Percentiles rank a stretch among this genome's conserved stretches.
Evolutionary conservation across 2,888 invertebrate species (phyloP).

Genomic region (Carcina quercana): DNA sequence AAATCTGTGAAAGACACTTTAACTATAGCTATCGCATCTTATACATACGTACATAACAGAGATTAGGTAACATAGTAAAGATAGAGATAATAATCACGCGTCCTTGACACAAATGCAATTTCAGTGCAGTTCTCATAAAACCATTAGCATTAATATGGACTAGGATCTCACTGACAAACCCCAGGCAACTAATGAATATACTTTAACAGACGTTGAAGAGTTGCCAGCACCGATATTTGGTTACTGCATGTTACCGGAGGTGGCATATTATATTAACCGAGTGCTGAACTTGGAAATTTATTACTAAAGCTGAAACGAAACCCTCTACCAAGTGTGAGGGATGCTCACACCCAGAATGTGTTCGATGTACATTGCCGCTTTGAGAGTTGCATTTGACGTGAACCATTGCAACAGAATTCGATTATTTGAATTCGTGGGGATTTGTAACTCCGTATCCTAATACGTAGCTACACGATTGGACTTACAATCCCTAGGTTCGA

Average conservation of each 20-base stretch:
- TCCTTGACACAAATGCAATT: not conserved
- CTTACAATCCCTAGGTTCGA: too few relatives aligned
- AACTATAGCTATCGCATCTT: too few relatives aligned
- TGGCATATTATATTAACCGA: slow-evolving; percentile 55
- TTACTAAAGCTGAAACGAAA: slow-evolving; percentile 36
- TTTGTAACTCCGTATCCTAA: too few relatives aligned
- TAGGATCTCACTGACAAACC: slow-evolving; percentile 17
- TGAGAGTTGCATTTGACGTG: too few relatives aligned
- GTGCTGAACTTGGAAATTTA: slow-evolving; percentile 52
- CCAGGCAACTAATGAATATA: slow-evolving; percentile 38
- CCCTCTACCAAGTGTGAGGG: not conserved
- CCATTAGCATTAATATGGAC: not conserved
- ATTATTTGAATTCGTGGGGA: too few relatives aligned
- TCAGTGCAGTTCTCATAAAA: not conserved
- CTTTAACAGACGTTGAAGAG: slow-evolving; percentile 29
- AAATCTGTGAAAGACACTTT: too few relatives aligned
- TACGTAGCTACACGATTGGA: too few relatives aligned
- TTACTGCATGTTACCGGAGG: slow-evolving; percentile 50
- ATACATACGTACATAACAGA: too few relatives aligned
- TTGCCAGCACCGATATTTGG: slow-evolving; percentile 54
- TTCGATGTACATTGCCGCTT: not conserved
- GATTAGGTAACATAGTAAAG: too few relatives aligned
- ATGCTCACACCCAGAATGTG: not conserved
- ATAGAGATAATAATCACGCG: too few relatives aligned
- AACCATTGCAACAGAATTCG: too few relatives aligned